phyloP scores from a whole-genome alignment of 2,113 vertebrate species.

The Macquaria ambigua region DNA sequence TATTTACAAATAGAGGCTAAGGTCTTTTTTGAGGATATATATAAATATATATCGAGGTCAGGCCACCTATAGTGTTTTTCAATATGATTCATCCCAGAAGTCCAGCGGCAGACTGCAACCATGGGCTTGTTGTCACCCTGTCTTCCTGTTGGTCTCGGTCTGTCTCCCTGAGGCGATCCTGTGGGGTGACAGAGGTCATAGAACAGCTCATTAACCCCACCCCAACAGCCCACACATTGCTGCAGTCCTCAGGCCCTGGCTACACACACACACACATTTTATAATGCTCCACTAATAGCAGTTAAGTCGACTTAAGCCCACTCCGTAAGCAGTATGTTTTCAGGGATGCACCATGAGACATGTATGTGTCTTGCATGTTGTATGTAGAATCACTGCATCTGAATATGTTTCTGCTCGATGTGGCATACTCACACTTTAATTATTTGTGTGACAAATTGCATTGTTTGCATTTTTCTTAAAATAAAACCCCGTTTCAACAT shows the following conservation, averaged over 20 bases:
- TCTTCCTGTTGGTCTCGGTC: constrained; percentile 80
- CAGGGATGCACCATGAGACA: constrained; percentile 54
- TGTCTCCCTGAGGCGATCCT: constrained; percentile 75
- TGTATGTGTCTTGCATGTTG: constrained; percentile 53
- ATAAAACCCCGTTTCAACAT: not conserved
- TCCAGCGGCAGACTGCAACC: constrained; percentile 57
- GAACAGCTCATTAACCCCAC: constrained; percentile 85
- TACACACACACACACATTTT: constrained; percentile 58
- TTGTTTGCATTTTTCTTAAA: not conserved
- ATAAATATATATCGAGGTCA: not conserved
- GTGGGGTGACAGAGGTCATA: constrained; percentile 79
- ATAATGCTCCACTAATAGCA: constrained; percentile 79
- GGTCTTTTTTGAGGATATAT: not conserved
- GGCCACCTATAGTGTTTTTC: constrained; percentile 37
- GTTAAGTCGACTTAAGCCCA: constrained; percentile 77
- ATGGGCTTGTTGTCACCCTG: constrained; percentile 73
- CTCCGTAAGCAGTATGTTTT: constrained; percentile 64
- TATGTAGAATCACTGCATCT: not conserved
- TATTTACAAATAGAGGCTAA: not conserved
- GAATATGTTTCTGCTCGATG: not conserved
- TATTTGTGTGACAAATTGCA: not conserved
- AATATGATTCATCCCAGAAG: constrained; percentile 31
- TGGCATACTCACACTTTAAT: not conserved
- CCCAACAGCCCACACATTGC: constrained; percentile 78
- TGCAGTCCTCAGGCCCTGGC: constrained; percentile 69